Evolutionary conservation across 2,888 invertebrate species (phyloP), one percentile per base, ranked within the genome.

Genomic region (Apamea crenata): DNA sequence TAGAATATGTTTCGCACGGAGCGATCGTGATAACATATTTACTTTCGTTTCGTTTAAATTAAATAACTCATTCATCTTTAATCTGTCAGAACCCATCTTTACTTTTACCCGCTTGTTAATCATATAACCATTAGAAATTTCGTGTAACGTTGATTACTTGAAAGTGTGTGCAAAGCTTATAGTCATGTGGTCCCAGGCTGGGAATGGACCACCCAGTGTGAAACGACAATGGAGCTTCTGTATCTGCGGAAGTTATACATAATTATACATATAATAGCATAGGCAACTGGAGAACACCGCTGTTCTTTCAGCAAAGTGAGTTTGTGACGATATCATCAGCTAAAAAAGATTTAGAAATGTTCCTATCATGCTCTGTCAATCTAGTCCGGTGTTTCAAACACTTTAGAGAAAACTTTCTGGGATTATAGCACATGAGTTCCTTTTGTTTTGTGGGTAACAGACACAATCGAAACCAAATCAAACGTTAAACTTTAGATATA

Each of bases 51-150:
- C 86, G 88, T 87, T 90, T 90, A 88, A 92, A 91, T 92, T 91
- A 91, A 93, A 91, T 91, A 91, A 92, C 91, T 90, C 91, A 93
- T 94, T 92, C 87, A 91, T 92, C 92, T 92, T 89, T 86, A 84
- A 88, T 89, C 87, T 89, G 90, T 87, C 85, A 78, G 82, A 77
- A 77, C 85, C 18, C 81, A 85, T 88, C 80, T 86, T 79, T 71
- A 86, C 88, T 88, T 88, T 88, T 88, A 88, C 86, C 74, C 68
- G 85, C 53, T 85, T 82, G 86, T 89, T 88, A 88, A 88, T 88
- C 90, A 88, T 88, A 82, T 84, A 88, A 80, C 66, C 85, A 89
- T 89, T 89, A 89, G 88, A 89, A 88, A 89, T 88, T 86, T 83
- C 76, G 83, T 86, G 84, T 81, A 76, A 83, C 71, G 81, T 88